Evolutionary conservation across 37 sponge, comb jelly and placozoan genomes (phyloP), one percentile per base, ranked within the genome.

Genomic region (Chondrilla cf. caribensis): DNA sequence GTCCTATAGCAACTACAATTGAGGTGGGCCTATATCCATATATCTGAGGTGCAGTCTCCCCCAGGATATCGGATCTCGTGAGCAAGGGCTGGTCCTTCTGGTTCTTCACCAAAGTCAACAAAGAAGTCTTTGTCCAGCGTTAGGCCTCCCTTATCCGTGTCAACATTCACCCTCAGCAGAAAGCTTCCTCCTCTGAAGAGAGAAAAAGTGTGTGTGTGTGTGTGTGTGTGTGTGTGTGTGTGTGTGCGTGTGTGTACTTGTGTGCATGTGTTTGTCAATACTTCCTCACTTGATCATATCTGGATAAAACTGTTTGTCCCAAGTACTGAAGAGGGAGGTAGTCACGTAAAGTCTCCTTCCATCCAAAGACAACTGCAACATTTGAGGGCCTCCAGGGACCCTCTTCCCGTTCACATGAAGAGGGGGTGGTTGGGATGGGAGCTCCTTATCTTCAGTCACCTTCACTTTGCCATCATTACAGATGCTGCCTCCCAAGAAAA

Each of bases 11-110:
- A n/a, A n/a, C n/a, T n/a, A n/a, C n/a, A n/a, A n/a, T n/a, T n/a
- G n/a, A n/a, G n/a, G n/a, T n/a, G n/a, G n/a, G n/a, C 51, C 51
- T 62, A 62, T 62, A 91, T 62, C 95, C 95, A 95, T 28, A 95
- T 95, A 65, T 95, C 95, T 26, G 93, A 92, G 33, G 93, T 92
- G 81, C 95, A 92, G 82, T 95, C 95, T 11, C 95, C 95, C 0
- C 95, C 95, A 15, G 95, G 95, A 68, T 94, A 94, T 11, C 95
- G 91, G 8, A 94, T 83, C 86, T 94, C 95, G 81, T 94, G 95
- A 25, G 95, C 95, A 8, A 94, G 85, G 15, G 91, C 41, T 29
- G 95, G 95, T 3, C 95, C 95, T 37, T 95, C 95, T 73, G 95
- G 95, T 58, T 89, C 93, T 32, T 35, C 15, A 0, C 95, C 93